Evolutionary conservation across 2,113 vertebrate genomes (phyloP).

Genomic region (Sitta europaea): DNA sequence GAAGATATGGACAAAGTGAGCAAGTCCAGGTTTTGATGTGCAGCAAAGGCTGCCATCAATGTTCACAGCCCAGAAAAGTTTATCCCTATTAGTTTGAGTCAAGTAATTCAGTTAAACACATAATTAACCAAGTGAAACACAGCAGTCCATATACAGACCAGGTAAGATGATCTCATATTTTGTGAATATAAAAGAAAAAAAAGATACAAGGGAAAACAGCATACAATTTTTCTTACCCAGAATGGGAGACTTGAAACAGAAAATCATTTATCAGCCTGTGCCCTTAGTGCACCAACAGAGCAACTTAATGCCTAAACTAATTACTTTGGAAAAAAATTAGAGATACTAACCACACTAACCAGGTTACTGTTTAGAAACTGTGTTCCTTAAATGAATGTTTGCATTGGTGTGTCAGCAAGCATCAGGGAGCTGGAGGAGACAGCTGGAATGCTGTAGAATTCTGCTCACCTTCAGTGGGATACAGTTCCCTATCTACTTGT

Average conservation of each 20-base stretch:
- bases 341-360: not conserved
- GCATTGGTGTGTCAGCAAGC: not conserved
- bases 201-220: not conserved
- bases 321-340: not conserved
- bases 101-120: not conserved
- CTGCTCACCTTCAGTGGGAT: not conserved
- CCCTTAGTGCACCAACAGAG: not conserved
- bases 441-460: not conserved
- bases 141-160: not conserved
- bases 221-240: not conserved
- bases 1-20: accelerated
- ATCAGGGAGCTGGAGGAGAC: not conserved
- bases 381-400: not conserved
- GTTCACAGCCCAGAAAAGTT: not conserved
- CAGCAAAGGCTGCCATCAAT: not conserved
- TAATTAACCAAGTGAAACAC: not conserved
- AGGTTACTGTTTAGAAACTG: not conserved
- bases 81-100: not conserved
- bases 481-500: not conserved
- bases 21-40: not conserved
- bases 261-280: not conserved
- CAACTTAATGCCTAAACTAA: not conserved
- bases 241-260: not conserved
- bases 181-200: not conserved
- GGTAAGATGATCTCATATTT: not conserved